Evolutionary conservation across 1,140 invertebrate genomes (phyloP), one percentile per base, ranked within the genome.

Genomic region (Tetranychus cinnabarinus): DNA sequence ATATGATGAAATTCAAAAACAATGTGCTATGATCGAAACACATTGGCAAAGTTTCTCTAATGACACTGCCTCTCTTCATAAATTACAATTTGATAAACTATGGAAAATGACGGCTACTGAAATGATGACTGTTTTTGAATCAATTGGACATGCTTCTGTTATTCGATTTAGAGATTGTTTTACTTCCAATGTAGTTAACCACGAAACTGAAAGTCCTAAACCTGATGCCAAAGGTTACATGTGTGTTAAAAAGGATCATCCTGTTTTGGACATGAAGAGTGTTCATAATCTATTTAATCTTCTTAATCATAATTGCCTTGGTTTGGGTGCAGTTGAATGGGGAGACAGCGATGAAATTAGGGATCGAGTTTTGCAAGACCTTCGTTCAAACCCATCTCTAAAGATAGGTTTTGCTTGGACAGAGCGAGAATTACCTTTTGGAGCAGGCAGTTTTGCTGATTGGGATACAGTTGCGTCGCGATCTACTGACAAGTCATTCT

Each of bases 111-210:
- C 50, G 7, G 58, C 52, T 2, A 61, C 64, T 6, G 64, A 65
- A 54, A 64, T 61, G 64, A 62, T 64, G 23, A 48, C 39, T n/a
- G 48, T 65, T 36, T 58, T 65, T 39, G 62, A 65, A 56, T 61
- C 64, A 1, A 61, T 65, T 37, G 64, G 64, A 6, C 36, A 37
- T 4, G 15, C 48, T 15, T 58, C 59, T 4, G 7, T 57, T 3
- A 47, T 62, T 37, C 45, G 54, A n/a, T 45, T 33, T 3, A 15
- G 13, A 7, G 54, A 60, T 36, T 60, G 42, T 42, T 42, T 42
- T 10, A 42, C 31, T 0, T 48, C 45, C 58, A 60, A 56, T n/a
- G 35, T 37, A 60, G 15, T 13, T 13, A 7, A 39, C 33, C 13
- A 39, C 10, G 13, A 10, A 42, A 58, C 13, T 42, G 57, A 35